Conservation (phyloP, 2,797 vertebrate genomes). For the Neoniphon sammara region DNA sequence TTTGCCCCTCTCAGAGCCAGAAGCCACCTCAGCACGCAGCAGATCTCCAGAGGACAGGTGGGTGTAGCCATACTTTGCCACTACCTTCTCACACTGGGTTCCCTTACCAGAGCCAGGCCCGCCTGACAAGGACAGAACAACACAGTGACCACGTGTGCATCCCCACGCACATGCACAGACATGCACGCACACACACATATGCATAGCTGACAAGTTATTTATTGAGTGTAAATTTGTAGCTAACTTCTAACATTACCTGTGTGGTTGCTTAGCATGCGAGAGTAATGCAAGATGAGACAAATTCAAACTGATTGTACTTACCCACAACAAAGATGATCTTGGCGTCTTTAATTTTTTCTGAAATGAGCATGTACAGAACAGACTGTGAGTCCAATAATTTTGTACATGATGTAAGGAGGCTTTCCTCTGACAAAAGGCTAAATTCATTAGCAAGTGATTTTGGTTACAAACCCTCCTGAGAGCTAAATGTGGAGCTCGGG, state of each 20-base stretch:
- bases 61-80: constrained; percentile 95
- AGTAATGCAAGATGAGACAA: neutral
- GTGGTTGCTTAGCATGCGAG: neutral
- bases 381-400: neutral
- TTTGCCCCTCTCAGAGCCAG: constrained; percentile 93
- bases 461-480: constrained; percentile 55
- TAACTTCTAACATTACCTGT: neutral
- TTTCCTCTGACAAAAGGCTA: neutral
- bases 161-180: neutral
- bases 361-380: constrained; percentile 40
- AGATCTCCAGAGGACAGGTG: constrained; percentile 97
- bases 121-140: constrained; percentile 75
- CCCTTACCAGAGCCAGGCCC: constrained; percentile 97
- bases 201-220: neutral
- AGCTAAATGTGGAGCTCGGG: neutral
- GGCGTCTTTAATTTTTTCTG: constrained; percentile 94
- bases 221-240: neutral
- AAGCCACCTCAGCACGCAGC: constrained; percentile 92
- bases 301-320: constrained; percentile 81
- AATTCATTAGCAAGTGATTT: neutral
- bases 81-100: constrained; percentile 96
- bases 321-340: constrained; percentile 99
- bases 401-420: neutral
- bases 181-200: neutral
- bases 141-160: no score